Base-by-base conservation (phyloP, 2,113 vertebrate species). In the Myotis lucifugus region DNA sequence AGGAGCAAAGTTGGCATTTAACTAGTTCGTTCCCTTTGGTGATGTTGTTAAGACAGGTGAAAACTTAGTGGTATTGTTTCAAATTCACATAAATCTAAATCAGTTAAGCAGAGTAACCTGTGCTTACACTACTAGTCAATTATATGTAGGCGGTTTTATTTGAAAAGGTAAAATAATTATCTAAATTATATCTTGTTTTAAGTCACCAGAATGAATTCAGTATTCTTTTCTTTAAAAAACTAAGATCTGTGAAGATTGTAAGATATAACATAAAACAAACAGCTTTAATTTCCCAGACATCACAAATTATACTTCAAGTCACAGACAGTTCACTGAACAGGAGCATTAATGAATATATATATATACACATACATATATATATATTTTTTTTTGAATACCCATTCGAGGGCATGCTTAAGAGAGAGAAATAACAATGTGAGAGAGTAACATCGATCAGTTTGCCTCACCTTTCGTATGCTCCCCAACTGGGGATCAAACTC, bases 1-100 rank as follows among this genome's bases (percentile, higher is more conserved):
- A 97, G 86, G 94, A 98, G 97, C 93, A 97, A 96, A 94, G 88
- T 93, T 97, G 95, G 91, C 79, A 89, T 96, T 93, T 97, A 96
- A 97, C 96, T 97, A 95, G 82, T 97, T 97, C 94, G 67, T 94
- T 92, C 59, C 46, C 64, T 95, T 96, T 96, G 95, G 90, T 84
- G 15, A 56, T 84, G 13, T 61, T 85, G 48, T 73, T 96, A 0
- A 90, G 23, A 85, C 56, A 95, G 37, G 56, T 84, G 37, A 94
- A 93, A 93, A 82, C 34, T 32, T 78, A 90, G 72, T 82, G 46
- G 3, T 83, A 34, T 42, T 50, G 79, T 74, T 94, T 91, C 79
- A 90, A 69, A 18, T 81, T 93, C 64, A 72, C 37, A 59, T 77
- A 83, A 87, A 91, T n/a, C 48, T 91, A 81, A 87, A 84, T 91